These are phyloP conservation scores for Solenodon paradoxus DNA, from an alignment of 2,113 vertebrate genomes.

Conservation along the genomic window DNA sequence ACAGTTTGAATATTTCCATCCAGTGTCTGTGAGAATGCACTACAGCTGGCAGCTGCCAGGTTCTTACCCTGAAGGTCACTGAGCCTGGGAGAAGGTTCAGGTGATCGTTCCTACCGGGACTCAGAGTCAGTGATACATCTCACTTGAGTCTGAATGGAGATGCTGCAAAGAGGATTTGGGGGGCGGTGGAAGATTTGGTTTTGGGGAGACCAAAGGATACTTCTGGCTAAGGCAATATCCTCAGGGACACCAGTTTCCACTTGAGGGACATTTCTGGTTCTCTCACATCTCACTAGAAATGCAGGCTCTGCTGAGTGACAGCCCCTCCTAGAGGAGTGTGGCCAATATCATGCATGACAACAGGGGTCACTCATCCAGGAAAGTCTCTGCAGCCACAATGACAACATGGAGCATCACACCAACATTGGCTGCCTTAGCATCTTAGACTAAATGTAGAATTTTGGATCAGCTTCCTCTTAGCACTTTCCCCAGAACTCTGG, in stretches of 20 bases:
- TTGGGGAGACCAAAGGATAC: neutral
- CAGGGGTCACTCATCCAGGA: neutral
- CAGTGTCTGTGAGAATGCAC: neutral
- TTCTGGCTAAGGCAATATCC: neutral
- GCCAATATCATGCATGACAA: neutral
- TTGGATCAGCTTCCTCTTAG: neutral
- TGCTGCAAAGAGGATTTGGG: neutral
- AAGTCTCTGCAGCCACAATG: neutral
- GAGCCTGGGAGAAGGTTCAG: neutral
- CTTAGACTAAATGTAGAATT: neutral
- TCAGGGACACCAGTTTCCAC: neutral
- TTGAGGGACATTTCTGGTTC: neutral
- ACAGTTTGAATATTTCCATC: neutral
- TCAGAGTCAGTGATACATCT: neutral
- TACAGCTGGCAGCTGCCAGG: neutral
- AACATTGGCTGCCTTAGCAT: neutral
- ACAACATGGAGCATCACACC: neutral
- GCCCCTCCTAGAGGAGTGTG: neutral
- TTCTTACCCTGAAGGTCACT: neutral
- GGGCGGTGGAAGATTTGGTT: neutral
- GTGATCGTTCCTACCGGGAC: neutral
- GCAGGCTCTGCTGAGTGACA: neutral
- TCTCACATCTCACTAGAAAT: neutral
- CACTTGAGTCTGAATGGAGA: neutral
- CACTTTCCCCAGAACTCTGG: neutral